Conservation (phyloP, 2,113 vertebrate species). For the Mellivora capensis region DNA sequence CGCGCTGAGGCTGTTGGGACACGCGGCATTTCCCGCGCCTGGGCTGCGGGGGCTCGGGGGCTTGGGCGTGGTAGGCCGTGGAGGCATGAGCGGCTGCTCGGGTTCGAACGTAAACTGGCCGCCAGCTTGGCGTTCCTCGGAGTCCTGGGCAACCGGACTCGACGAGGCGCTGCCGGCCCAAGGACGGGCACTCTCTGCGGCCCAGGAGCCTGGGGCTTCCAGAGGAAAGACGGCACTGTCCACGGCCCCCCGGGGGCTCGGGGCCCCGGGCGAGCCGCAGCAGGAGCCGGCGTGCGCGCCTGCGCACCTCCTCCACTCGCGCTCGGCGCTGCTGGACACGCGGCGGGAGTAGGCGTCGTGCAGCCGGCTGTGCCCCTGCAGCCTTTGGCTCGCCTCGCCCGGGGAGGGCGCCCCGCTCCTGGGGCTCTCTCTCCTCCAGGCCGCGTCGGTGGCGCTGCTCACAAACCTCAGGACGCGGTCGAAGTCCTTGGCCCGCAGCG, state of each 20-base stretch:
- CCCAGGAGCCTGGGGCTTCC: conserved; percentile 40
- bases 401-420: conserved; percentile 34
- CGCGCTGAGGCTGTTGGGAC: conserved; percentile 70
- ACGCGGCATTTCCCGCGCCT: conserved; percentile 59
- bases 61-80: conserved; percentile 81
- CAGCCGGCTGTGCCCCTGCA: conserved; percentile 83
- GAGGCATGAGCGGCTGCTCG: conserved; percentile 35
- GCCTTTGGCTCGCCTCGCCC: conserved; percentile 49
- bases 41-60: conserved; percentile 83
- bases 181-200: background rate
- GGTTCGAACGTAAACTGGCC: conserved; percentile 54
- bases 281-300: conserved; percentile 36
- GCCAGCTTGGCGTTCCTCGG: conserved; percentile 36
- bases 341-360: conserved; percentile 96
- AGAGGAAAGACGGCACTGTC: conserved; percentile 27
- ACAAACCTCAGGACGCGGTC: conserved; percentile 89
- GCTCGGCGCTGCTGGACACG: conserved; percentile 81
- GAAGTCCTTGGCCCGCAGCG: conserved; percentile 86
- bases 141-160: conserved; percentile 53
- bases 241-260: background rate
- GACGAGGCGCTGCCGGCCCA: conserved; percentile 34
- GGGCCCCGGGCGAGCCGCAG: background rate
- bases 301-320: conserved; percentile 81
- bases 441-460: conserved; percentile 87
- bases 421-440: conserved; percentile 79